These are phyloP conservation scores for Aleadryas rufinucha DNA, from an alignment of 2,113 vertebrate species.

Conservation along the genomic window DNA sequence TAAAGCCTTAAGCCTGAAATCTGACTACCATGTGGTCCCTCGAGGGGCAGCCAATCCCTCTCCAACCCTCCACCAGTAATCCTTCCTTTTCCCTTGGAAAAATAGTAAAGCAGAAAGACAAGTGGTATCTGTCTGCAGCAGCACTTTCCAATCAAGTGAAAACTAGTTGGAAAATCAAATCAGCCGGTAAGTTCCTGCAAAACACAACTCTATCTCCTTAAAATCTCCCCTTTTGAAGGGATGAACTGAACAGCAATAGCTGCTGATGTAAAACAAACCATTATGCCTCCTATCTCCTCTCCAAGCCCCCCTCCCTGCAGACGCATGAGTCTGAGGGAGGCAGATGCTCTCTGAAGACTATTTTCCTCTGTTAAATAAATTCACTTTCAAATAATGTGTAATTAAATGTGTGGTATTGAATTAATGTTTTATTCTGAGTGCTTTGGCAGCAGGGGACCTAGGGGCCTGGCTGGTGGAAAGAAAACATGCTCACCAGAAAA, in stretches of 20 bases:
- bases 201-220: constrained; percentile 51
- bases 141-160: constrained; percentile 46
- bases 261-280: constrained; percentile 61
- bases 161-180: constrained; percentile 58
- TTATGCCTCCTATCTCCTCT: constrained; percentile 39
- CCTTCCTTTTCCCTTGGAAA: neutral
- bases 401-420: constrained; percentile 75
- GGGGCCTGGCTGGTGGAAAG: constrained; percentile 56
- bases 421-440: constrained; percentile 73
- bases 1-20: constrained; percentile 53
- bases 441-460: constrained; percentile 65
- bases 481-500: constrained; percentile 56
- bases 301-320: constrained; percentile 30
- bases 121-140: constrained; percentile 28
- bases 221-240: constrained; percentile 37
- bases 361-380: constrained; percentile 71
- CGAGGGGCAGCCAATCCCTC: neutral
- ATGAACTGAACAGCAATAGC: constrained; percentile 33
- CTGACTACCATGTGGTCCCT: neutral
- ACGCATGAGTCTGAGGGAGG: constrained; percentile 35
- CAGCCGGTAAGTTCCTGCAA: constrained; percentile 28
- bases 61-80: neutral
- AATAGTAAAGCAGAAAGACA: constrained; percentile 14
- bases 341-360: constrained; percentile 61
- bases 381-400: constrained; percentile 74